Percentiles rank a stretch among this genome's conserved stretches.
These are phyloP conservation scores for Timema cristinae DNA, from an alignment of 2,888 invertebrate genomes.

Conservation along the genomic window DNA sequence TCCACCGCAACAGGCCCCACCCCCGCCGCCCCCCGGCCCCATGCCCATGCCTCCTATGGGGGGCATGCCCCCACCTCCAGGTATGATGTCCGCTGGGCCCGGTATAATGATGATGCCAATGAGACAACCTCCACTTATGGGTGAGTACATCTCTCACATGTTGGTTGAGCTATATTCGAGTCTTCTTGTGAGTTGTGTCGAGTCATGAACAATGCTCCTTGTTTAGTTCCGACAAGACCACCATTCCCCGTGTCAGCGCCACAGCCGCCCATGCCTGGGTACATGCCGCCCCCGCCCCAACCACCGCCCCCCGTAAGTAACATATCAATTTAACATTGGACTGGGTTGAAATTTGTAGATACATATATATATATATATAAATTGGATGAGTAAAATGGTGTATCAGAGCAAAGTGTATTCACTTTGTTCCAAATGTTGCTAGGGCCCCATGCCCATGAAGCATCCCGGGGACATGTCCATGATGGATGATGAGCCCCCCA, in stretches of 20 bases:
- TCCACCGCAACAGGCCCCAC: slow-evolving; percentile 45
- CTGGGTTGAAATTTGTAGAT: not conserved
- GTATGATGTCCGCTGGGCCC: slow-evolving; percentile 49
- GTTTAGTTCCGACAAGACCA: slow-evolving; percentile 28
- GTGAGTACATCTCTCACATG: slow-evolving; percentile 41
- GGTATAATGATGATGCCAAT: slow-evolving; percentile 62
- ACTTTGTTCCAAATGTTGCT: too few species aligned
- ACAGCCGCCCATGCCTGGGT: slow-evolving; percentile 45
- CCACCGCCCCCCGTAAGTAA: slow-evolving; percentile 41
- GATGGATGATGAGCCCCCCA: slow-evolving; percentile 76
- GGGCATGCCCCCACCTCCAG: slow-evolving; percentile 47
- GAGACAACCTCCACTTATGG: slow-evolving; percentile 56
- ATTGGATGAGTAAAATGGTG: too few species aligned
- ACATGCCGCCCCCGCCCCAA: slow-evolving; percentile 44
- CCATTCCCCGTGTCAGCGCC: slow-evolving; percentile 31
- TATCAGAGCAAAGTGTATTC: too few species aligned
- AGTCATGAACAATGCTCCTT: not conserved
- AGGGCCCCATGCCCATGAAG: slow-evolving; percentile 42
- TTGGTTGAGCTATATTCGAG: not conserved
- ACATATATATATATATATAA: not conserved
- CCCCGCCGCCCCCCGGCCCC: slow-evolving; percentile 46
- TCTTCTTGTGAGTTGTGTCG: not conserved
- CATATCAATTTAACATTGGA: slow-evolving; percentile 3
- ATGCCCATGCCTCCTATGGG: slow-evolving; percentile 43
- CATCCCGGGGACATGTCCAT: slow-evolving; percentile 47